phyloP scores from a whole-genome alignment of 2,113 vertebrate genomes.

The Phalacrocorax pelagicus region DNA sequence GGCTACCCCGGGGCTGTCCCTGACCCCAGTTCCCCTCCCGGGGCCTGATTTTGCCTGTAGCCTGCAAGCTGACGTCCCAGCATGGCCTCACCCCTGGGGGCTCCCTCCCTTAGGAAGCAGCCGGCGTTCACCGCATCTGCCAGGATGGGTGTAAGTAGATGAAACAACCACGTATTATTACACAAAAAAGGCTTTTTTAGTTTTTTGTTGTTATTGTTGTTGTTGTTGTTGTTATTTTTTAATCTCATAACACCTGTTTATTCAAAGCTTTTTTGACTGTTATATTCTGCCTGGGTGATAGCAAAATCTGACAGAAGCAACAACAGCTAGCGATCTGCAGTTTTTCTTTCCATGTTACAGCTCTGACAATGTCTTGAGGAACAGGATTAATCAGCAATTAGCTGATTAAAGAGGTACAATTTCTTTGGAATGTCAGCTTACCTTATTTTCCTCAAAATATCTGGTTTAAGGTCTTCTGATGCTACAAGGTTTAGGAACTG shows the following conservation, averaged over 20 bases:
- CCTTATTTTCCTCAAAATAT: not conserved
- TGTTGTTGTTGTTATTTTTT: not conserved
- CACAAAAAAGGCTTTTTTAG: not conserved
- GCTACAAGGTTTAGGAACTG: not conserved
- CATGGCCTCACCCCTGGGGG: not conserved
- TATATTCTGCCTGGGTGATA: not conserved
- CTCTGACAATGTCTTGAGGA: accelerated
- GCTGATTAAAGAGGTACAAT: not conserved
- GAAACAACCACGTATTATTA: not conserved
- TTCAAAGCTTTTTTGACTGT: not conserved
- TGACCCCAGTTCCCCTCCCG: too few species aligned
- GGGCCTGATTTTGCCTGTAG: not conserved
- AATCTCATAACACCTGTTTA: not conserved
- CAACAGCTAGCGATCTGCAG: not conserved
- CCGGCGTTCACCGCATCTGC: accelerated
- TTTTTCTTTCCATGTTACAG: not conserved
- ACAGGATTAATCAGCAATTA: not conserved
- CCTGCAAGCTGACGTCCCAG: accelerated
- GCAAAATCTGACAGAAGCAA: not conserved
- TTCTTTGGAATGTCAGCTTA: not conserved
- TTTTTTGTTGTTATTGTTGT: too few species aligned
- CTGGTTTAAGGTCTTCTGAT: not conserved
- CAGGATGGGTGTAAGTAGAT: too few species aligned
- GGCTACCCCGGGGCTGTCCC: not conserved
- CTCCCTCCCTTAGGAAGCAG: not conserved